Conservation (phyloP, 2,888 invertebrate species). For the Papilio gigon region DNA sequence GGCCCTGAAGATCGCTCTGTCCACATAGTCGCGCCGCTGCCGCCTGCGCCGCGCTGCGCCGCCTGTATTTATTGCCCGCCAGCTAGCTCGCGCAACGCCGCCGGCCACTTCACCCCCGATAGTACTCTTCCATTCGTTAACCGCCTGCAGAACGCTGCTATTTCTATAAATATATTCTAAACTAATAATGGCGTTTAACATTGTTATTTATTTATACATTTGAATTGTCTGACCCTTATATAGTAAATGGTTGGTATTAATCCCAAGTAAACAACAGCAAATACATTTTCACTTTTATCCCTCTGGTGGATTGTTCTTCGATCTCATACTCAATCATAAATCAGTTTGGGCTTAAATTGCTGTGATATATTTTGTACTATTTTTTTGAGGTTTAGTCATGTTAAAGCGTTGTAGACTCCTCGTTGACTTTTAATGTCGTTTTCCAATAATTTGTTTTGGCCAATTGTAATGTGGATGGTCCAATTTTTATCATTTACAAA, state of each 20-base stretch:
- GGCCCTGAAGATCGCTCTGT: slow-evolving; percentile 89
- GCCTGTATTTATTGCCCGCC: slow-evolving; percentile 51
- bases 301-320: slow-evolving; percentile 54
- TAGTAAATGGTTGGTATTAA: slow-evolving; percentile 21
- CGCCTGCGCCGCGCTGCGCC: slow-evolving; percentile 22
- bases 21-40: slow-evolving; percentile 58
- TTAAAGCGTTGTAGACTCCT: slow-evolving; percentile 55
- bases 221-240: slow-evolving; percentile 41
- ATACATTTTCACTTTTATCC: slow-evolving; percentile 45
- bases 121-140: slow-evolving; percentile 45
- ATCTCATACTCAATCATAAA: slow-evolving; percentile 51
- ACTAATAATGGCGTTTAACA: slow-evolving; percentile 40
- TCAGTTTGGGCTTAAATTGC: slow-evolving; percentile 76
- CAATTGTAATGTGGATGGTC: slow-evolving; percentile 62
- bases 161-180: slow-evolving; percentile 33
- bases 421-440: slow-evolving; percentile 59
- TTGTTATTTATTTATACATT: slow-evolving; percentile 40
- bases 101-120: slow-evolving; percentile 48
- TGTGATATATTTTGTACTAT: slow-evolving; percentile 80
- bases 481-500: slow-evolving; percentile 52
- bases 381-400: slow-evolving; percentile 65
- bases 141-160: slow-evolving; percentile 50
- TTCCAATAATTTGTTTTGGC: slow-evolving; percentile 60
- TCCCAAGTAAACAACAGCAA: slow-evolving; percentile 22
- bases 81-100: slow-evolving; percentile 47